phyloP scores from a whole-genome alignment of 2,888 invertebrate genomes.

The Hanleya hanleyi region DNA sequence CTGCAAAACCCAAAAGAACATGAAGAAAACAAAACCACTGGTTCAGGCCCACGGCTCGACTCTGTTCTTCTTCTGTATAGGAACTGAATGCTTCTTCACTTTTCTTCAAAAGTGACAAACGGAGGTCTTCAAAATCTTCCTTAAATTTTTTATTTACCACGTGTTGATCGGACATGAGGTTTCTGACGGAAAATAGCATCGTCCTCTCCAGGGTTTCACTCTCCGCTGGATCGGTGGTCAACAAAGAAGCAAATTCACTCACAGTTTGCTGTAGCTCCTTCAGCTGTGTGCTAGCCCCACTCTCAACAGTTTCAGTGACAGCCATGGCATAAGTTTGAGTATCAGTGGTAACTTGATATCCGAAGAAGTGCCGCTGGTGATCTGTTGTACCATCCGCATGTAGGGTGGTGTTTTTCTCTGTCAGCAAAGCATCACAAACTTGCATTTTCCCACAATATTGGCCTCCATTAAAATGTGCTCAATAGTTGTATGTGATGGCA shows the following conservation, averaged over 20 bases:
- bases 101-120: not conserved
- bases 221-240: not conserved
- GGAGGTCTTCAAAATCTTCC: not conserved
- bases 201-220: not conserved
- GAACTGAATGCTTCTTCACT: not conserved
- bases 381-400: not conserved
- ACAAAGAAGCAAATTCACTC: not conserved
- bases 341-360: not conserved
- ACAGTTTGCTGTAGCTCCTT: not conserved
- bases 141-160: not conserved
- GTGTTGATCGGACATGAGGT: not conserved
- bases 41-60: not conserved
- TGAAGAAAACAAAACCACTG: constrained; percentile 3
- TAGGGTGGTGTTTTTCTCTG: not conserved
- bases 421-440: not conserved
- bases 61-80: not conserved
- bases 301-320: not conserved
- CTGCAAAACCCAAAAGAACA: not conserved
- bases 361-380: not conserved
- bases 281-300: not conserved
- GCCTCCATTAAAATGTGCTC: not conserved
- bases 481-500: not conserved
- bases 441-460: not conserved
- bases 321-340: not conserved
- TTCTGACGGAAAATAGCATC: not conserved